These are phyloP conservation scores for Drosophila simulans DNA, from an alignment of 1,140 invertebrate species.

Conservation along the genomic window DNA sequence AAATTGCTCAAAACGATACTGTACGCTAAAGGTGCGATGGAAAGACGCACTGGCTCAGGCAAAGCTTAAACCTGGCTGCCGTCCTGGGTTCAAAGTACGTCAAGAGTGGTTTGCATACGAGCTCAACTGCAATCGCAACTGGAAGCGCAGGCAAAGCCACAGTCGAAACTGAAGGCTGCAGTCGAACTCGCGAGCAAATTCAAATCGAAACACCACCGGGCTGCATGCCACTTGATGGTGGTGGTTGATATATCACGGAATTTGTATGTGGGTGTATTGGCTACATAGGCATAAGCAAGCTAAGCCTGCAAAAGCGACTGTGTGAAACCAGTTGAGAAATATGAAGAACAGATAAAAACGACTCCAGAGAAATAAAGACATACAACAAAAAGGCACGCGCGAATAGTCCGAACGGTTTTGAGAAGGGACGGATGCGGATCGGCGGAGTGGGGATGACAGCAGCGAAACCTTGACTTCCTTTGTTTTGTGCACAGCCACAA, in stretches of 20 bases:
- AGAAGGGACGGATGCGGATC: slow-evolving; percentile 31
- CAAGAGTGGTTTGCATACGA: slow-evolving; percentile 66
- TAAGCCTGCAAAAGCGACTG: slow-evolving; percentile 28
- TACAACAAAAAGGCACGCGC: slow-evolving; percentile 70
- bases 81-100: slow-evolving; percentile 29
- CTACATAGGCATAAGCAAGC: slow-evolving; percentile 39
- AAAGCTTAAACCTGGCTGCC: slow-evolving; percentile 18
- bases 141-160: slow-evolving; percentile 14
- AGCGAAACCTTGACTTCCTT: slow-evolving; percentile 66
- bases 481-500: slow-evolving; percentile 56
- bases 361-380: slow-evolving; percentile 72
- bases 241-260: slow-evolving; percentile 75
- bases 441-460: slow-evolving; percentile 15
- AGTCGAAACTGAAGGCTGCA: slow-evolving; percentile 17
- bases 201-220: slow-evolving; percentile 29
- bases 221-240: slow-evolving; percentile 66
- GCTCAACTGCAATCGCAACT: slow-evolving; percentile 30
- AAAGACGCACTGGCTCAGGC: slow-evolving; percentile 38
- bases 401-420: slow-evolving; percentile 34
- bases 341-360: slow-evolving; percentile 78
- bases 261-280: slow-evolving; percentile 78
- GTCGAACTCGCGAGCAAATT: slow-evolving; percentile 27
- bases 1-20: slow-evolving; percentile 59
- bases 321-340: slow-evolving; percentile 78
- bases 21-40: slow-evolving; percentile 62